Base-by-base conservation (phyloP, 2,797 vertebrate genomes). In the Remorina albescens region DNA sequence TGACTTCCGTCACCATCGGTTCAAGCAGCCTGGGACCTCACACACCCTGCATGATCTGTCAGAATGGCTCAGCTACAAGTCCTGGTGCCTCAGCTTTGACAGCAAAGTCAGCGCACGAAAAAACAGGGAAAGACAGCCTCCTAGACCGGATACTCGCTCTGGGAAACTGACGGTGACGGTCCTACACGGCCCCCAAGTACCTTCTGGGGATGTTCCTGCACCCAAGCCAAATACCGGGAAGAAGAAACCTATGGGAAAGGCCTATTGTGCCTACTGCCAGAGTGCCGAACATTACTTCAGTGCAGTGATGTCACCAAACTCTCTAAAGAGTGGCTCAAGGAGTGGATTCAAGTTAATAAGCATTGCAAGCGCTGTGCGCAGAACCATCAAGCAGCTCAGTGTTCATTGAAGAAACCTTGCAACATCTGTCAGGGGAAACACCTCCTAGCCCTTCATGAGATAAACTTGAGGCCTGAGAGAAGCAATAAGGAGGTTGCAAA, bases 1-100 rank as follows among this genome's bases (percentile, higher is more conserved):
- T 18, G 60, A 49, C 13, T 63, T 49, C 30, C 15, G 8, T 49
- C n/a, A 5, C 44, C 44, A 36, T 63, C 12, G 1, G 60, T 63
- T 34, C 39, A 41, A 41, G 12, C 46, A 64, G 34, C 46, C 32
- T 64, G 32, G 21, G 32, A 25, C 32, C 41, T 39, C 32, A 18
- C 47, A 64, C 30, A 64, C 32, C 4, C 61, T 36, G 16, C 61
- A 64, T 21, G 34, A 64, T 9, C 61, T 36, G 15, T 37, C 61
- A 19, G 32, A 64, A 3, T 64, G 46, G 61, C 46, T 51, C 8
- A 56, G 54, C 19, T 50, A 64, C 1, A 15, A 64, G 61, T 36
- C 32, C 32, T 37, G 61, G 61, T 64, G 61, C 21, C 1, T 64
- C 30, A 50, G 61, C 23, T 62, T 49, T 8, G 44, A 49, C 42